Conservation (phyloP, 2,113 vertebrate genomes). For the Channa argus region DNA sequence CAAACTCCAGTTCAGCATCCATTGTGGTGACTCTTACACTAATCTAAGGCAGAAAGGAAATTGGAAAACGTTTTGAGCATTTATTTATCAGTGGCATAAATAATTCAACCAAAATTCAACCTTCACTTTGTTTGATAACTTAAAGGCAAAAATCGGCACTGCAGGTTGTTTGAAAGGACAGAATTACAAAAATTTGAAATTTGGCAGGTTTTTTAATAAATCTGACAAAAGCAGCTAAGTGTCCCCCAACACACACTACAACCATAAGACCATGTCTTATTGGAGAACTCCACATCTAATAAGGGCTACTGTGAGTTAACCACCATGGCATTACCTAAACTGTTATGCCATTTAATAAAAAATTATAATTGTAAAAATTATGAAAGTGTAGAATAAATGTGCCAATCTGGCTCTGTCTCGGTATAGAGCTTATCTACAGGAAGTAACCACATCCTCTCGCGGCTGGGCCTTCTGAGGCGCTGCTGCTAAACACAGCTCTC, state of each 20-base stretch:
- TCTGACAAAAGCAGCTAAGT: not conserved
- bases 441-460: conserved; percentile 80
- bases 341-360: not conserved
- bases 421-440: conserved; percentile 74
- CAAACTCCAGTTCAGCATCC: conserved; percentile 99
- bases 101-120: not conserved
- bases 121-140: not conserved
- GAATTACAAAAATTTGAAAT: no score
- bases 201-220: no score
- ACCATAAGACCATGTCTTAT: not conserved
- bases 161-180: no score
- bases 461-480: conserved; percentile 54
- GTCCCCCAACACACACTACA: not conserved
- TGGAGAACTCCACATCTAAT: not conserved
- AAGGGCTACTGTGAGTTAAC: not conserved
- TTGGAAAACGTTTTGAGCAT: not conserved
- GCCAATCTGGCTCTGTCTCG: conserved; percentile 42
- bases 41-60: conserved; percentile 83
- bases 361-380: not conserved
- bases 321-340: not conserved
- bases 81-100: no score
- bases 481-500: conserved; percentile 59
- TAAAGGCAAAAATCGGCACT: no score
- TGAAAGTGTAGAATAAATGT: not conserved
- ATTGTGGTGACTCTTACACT: conserved; percentile 98